These are phyloP conservation scores for Apistogramma diplotaenia DNA, from an alignment of 2,113 vertebrate genomes.

Conservation along the genomic window DNA sequence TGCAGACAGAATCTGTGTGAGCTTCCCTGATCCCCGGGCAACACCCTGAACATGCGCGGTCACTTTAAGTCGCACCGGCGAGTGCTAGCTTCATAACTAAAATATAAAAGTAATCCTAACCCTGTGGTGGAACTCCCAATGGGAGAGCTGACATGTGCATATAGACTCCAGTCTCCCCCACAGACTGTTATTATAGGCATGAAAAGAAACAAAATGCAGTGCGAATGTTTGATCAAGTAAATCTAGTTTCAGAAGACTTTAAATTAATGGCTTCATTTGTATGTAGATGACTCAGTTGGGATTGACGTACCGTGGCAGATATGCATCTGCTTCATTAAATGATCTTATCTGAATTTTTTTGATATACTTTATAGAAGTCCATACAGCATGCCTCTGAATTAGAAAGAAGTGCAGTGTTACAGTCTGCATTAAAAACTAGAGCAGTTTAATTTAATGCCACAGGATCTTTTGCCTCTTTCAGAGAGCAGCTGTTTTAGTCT, in stretches of 20 bases:
- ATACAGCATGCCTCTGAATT: rapidly evolving
- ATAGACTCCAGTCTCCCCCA: background rate
- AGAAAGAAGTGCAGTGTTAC: background rate
- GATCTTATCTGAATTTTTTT: background rate
- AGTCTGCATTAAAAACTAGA: background rate
- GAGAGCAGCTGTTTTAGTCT: background rate
- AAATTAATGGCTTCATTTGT: background rate
- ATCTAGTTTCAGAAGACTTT: background rate
- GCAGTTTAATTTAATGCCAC: background rate
- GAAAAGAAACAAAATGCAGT: background rate
- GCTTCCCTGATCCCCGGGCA: background rate
- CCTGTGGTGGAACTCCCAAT: slow-evolving; percentile 21
- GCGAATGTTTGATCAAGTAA: background rate
- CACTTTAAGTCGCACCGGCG: background rate
- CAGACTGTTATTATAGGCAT: slow-evolving; percentile 5
- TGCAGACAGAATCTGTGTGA: background rate
- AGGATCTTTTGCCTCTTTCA: background rate
- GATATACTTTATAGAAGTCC: background rate
- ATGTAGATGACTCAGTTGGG: background rate
- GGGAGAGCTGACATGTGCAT: slow-evolving; percentile 2
- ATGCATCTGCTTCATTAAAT: background rate
- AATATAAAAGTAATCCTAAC: slow-evolving; percentile 45
- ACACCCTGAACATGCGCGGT: background rate
- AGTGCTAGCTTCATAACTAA: slow-evolving; percentile 10
- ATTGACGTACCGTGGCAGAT: rapidly evolving